Evolutionary conservation across 2,113 vertebrate genomes (phyloP).

Genomic region (Elephantulus edwardii): DNA sequence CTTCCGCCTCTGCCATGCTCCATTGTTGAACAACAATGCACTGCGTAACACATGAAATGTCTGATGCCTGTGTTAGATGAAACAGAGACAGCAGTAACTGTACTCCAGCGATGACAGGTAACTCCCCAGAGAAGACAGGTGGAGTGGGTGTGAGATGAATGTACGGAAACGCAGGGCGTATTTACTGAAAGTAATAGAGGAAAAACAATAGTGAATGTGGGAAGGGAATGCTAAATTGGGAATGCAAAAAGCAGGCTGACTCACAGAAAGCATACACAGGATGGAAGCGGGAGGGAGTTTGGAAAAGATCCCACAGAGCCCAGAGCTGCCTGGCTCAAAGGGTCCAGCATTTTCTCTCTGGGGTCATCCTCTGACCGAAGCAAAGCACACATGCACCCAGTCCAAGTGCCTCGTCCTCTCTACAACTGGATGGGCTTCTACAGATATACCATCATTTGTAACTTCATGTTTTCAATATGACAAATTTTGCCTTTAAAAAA

Average conservation of each 20-base stretch:
- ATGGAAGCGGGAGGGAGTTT: neutral
- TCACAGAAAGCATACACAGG: fast-evolving
- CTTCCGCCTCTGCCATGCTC: neutral
- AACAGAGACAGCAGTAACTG: neutral
- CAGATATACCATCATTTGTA: no score
- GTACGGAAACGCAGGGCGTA: neutral
- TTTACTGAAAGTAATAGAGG: neutral
- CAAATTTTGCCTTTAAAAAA: neutral
- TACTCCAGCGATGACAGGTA: constrained; percentile 23
- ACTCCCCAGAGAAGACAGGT: neutral
- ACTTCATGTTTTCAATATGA: neutral
- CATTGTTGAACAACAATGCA: neutral
- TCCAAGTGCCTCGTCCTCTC: neutral
- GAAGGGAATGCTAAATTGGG: neutral
- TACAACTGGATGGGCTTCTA: neutral
- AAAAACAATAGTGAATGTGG: neutral
- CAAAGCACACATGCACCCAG: no score
- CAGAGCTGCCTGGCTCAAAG: neutral
- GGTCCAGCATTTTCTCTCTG: neutral
- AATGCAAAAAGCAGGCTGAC: neutral
- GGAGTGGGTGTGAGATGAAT: neutral
- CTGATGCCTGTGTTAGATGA: neutral
- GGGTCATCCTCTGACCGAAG: neutral
- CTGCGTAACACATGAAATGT: neutral
- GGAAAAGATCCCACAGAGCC: neutral